Percentiles rank a stretch among this genome's conserved stretches.
Conservation (phyloP, 1,140 invertebrate species). For the Heliconius hermathena region DNA sequence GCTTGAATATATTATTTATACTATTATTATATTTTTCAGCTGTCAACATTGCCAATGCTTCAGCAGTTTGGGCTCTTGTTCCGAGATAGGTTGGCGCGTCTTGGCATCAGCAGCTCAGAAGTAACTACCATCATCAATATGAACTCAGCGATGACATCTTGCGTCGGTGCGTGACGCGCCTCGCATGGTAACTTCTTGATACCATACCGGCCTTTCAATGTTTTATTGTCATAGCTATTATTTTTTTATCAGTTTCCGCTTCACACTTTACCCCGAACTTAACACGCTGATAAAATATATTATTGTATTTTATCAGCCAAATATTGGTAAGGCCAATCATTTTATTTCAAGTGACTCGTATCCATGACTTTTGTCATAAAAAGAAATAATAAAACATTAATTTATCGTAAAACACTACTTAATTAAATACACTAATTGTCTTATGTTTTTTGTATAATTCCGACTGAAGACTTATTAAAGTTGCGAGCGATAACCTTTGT, state of each 20-base stretch:
- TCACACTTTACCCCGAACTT: too few species aligned
- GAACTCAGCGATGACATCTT: constrained; percentile 84
- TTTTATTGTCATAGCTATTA: neutral
- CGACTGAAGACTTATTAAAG: neutral
- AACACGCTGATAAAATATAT: too few species aligned
- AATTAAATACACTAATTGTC: neutral
- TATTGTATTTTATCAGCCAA: neutral
- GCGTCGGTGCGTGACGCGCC: constrained; percentile 82
- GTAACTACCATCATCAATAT: constrained; percentile 86
- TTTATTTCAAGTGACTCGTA: neutral
- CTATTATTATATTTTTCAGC: constrained; percentile 73
- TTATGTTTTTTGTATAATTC: neutral
- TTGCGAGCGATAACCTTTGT: neutral
- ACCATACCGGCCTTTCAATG: constrained; percentile 56
- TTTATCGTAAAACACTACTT: neutral
- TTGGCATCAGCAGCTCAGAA: constrained; percentile 84
- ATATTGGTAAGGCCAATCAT: neutral
- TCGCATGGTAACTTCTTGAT: constrained; percentile 69
- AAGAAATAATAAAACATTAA: neutral
- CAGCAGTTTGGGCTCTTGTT: constrained; percentile 87
- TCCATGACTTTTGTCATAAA: neutral
- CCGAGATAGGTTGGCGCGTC: constrained; percentile 81
- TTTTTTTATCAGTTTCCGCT: neutral
- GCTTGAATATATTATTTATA: neutral
- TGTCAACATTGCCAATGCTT: constrained; percentile 83